Conservation (phyloP, 1,140 invertebrate genomes). For the Chelonus insularis region DNA sequence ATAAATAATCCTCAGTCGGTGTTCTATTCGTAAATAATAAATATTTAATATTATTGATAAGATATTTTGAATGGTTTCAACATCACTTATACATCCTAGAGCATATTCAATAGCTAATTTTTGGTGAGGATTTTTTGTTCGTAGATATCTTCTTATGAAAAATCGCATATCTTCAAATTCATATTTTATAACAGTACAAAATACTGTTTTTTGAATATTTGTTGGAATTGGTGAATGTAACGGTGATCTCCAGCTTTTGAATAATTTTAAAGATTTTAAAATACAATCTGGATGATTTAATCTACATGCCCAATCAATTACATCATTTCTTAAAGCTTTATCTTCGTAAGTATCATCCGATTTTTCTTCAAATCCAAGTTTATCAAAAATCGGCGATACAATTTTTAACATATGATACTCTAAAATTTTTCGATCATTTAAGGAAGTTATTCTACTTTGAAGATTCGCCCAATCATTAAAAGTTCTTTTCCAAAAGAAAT, state of each 20-base stretch:
- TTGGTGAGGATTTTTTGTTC: conserved; percentile 57
- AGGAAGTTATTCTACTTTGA: conserved; percentile 51
- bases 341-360: conserved; percentile 23
- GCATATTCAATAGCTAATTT: conserved; percentile 62
- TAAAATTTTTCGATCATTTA: conserved; percentile 58
- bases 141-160: conserved; percentile 33
- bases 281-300: conserved; percentile 49
- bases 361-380: conserved; percentile 47
- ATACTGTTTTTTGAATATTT: conserved; percentile 60
- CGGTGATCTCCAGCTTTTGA: conserved; percentile 26
- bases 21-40: too few relatives aligned
- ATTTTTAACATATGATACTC: conserved; percentile 65
- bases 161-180: conserved; percentile 21
- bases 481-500: conserved; percentile 70
- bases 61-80: conserved; percentile 42
- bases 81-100: conserved; percentile 63
- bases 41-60: too few relatives aligned
- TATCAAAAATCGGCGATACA: conserved; percentile 62
- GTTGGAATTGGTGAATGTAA: conserved; percentile 53
- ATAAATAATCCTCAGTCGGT: conserved; percentile 34
- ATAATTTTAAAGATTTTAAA: conserved; percentile 39
- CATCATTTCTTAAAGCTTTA: conserved; percentile 36
- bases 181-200: conserved; percentile 42
- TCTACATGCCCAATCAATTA: conserved; percentile 61
- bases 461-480: conserved; percentile 63